Base-by-base conservation (phyloP, 2,113 vertebrate genomes). In the Cathartes aura region DNA sequence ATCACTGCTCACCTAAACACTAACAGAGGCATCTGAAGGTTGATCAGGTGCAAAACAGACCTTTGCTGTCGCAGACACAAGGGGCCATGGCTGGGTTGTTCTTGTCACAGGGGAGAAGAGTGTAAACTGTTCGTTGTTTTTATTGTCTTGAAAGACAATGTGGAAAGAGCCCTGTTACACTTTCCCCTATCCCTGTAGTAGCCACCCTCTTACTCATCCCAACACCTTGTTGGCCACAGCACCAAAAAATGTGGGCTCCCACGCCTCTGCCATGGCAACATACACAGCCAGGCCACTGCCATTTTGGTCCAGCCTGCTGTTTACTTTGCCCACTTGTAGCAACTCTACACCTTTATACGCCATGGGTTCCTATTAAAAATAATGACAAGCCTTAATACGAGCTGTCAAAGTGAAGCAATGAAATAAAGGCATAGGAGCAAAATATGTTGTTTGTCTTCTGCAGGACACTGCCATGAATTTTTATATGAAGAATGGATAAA, bases 201-300 rank as follows among this genome's bases (percentile, higher is more conserved):
- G 52, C 15, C 52, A 60, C 22, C 26, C 29, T 81, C 71, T 38
- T 19, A 11, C 10, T 36, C 75, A 86, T 50, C 27, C 38, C 55
- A 92, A 43, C 12, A 47, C 13, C 34, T 50, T 45, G 14, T 1
- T 58, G 23, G 63, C 34, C 18, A 50, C 10, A 29, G 42, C 16
- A 52, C 9, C 21, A 70, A 43, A 87, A 82, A 8, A 26, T 6
- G 2, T 5, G 45, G 18, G 7, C 42, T 79, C n/a, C 23, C 30
- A 55, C 12, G 15, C 38, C 38, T 79, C 56, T 75, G 38, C 22
- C 29, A 14, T 0, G 0, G 43, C 23, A 23, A 38, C 60, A 20
- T 0, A 60, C 4, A n/a, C 21, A 58, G 32, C 0, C 0, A 0
- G 8, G 11, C 8, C 78, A 42, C 22, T 1, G 1, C 4, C 2